Conservation (phyloP, 1,140 invertebrate genomes). For the Ceratoteleas bidentatus region DNA sequence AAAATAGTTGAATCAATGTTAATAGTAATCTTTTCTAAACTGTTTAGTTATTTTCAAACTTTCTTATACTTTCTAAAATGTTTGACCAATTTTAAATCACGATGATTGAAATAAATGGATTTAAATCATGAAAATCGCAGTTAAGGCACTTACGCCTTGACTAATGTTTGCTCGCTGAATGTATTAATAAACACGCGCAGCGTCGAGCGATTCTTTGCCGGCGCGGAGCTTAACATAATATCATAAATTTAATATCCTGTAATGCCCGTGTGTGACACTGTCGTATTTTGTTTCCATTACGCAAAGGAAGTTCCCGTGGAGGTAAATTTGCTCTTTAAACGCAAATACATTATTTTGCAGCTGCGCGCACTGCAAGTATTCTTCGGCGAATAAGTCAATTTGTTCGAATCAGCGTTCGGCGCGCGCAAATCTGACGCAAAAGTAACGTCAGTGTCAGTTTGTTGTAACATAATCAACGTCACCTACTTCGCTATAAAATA, state of each 20-base stretch:
- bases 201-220: neutral
- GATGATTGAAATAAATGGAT: too few species aligned
- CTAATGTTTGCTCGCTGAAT: neutral
- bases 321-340: neutral
- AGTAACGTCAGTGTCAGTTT: neutral
- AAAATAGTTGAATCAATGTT: too few species aligned
- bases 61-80: too few species aligned
- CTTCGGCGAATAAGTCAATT: neutral
- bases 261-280: neutral
- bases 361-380: neutral
- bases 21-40: too few species aligned
- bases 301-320: neutral
- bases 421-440: too few species aligned
- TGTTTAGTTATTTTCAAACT: too few species aligned
- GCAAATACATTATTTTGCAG: neutral
- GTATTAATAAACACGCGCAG: neutral
- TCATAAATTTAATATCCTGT: conserved; percentile 1
- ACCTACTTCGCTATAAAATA: too few species aligned
- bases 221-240: neutral
- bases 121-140: too few species aligned
- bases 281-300: neutral
- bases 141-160: too few species aligned
- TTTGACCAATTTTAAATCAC: too few species aligned
- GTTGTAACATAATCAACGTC: neutral
- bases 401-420: neutral